phyloP scores from a whole-genome alignment of 2,113 vertebrate genomes.

The Scartelaos histophorus region DNA sequence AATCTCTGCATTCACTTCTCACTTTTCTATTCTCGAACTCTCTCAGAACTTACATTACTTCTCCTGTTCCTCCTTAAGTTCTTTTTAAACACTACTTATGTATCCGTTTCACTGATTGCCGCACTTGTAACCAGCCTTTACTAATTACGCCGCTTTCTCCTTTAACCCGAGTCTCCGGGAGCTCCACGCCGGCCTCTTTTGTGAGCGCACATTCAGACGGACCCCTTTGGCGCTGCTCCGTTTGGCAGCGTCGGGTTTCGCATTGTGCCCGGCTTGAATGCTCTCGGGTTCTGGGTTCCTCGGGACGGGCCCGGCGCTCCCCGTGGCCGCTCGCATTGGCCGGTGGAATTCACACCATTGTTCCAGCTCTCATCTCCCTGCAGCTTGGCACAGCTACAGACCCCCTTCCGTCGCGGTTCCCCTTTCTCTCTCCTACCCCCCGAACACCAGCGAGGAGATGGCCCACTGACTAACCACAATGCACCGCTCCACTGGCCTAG shows the following conservation, averaged over 20 bases:
- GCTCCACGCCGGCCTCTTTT: slow-evolving; percentile 52
- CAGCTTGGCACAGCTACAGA: slow-evolving; percentile 59
- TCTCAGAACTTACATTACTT: too few species aligned
- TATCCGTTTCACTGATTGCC: too few species aligned
- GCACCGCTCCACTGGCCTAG: slow-evolving; percentile 57
- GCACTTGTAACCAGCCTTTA: not conserved
- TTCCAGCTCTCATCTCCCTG: slow-evolving; percentile 56
- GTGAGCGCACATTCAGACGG: slow-evolving; percentile 44
- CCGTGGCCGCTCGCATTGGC: slow-evolving; percentile 45
- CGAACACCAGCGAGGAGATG: slow-evolving; percentile 51
- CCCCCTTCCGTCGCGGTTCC: slow-evolving; percentile 28
- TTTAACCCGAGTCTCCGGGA: slow-evolving; percentile 42
- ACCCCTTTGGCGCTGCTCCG: slow-evolving; percentile 33
- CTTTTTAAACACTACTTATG: too few species aligned
- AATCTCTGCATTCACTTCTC: too few species aligned
- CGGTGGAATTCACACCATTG: slow-evolving; percentile 71
- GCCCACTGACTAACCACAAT: slow-evolving; percentile 56
- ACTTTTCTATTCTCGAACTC: too few species aligned
- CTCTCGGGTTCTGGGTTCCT: slow-evolving; percentile 44
- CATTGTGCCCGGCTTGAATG: slow-evolving; percentile 68
- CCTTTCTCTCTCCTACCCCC: slow-evolving; percentile 33
- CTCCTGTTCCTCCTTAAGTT: too few species aligned
- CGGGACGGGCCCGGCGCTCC: slow-evolving; percentile 45
- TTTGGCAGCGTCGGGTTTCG: slow-evolving; percentile 68
- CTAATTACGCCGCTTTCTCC: slow-evolving; percentile 51